Evolutionary conservation across 2,797 vertebrate species (phyloP), one percentile per base, ranked within the genome.

Genomic region (Enoplosus armatus): DNA sequence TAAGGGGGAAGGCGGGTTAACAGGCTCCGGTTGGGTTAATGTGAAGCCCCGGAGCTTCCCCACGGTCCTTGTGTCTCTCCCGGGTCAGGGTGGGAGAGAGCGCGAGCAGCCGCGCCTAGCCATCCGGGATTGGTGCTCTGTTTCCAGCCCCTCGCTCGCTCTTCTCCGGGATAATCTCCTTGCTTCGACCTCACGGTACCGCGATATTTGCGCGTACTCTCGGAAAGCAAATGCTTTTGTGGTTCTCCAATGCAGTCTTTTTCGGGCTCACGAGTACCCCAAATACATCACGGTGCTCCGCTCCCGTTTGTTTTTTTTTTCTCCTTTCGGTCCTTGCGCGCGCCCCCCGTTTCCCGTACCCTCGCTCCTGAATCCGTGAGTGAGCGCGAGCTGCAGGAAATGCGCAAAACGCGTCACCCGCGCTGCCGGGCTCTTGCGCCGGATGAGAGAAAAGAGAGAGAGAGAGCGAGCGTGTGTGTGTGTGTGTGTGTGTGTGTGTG

Each of bases 391-490:
- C 89, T 96, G 96, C 97, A 98, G 98, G 98, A 99, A 98, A 98
- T 99, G 98, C 97, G 97, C 97, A 98, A 98, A 98, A 97, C 97
- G 97, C 97, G 98, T 98, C 97, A 91, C 92, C 66, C 77, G 80
- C 78, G 92, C 90, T 84, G 91, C 89, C 82, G 82, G 88, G 85
- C 90, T 85, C 75, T 77, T 78, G 83, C 79, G 88, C 92, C 93
- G 93, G 94, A 94, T 92, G 88, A 91, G 92, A 84, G 89, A 71
- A 69, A 72, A 87, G 86, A 75, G 89, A 78, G 79, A 79, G 58
- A 64, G 68, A 67, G 77, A 62, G 84, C 76, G 76, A 56, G n/a
- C n/a, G 87, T 37, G 79, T 51, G 81, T 66, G 85, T 51, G 67
- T 48, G 82, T 24, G 68, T 55, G 65, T 69, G 81, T 55, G 76